Percentiles rank a stretch among this genome's conserved stretches.
Evolutionary conservation across 2,888 invertebrate species (phyloP).

Genomic region (Phyllotreta striolata): DNA sequence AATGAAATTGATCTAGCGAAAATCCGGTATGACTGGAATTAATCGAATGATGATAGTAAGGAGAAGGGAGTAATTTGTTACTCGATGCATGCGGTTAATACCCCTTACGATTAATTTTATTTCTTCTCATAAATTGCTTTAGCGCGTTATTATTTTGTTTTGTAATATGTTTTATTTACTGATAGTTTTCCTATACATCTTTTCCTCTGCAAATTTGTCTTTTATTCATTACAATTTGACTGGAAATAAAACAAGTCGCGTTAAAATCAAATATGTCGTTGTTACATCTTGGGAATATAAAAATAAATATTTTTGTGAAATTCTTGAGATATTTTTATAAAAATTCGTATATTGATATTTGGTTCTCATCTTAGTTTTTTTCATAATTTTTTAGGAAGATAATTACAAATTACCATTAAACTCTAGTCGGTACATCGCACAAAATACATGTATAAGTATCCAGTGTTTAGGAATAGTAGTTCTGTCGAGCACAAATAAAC

Average conservation of each 20-base stretch:
- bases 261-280: no score
- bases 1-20: background rate
- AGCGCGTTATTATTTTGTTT: no score
- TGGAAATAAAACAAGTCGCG: background rate
- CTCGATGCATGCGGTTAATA: no score
- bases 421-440: conserved; percentile 13
- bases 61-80: no score
- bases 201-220: no score
- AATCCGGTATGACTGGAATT: no score
- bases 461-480: background rate
- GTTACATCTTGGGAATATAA: background rate
- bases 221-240: conserved; percentile 4
- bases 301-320: background rate
- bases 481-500: background rate
- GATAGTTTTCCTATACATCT: no score
- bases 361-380: background rate
- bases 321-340: conserved; percentile 11
- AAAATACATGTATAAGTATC: conserved; percentile 7
- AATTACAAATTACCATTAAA: background rate
- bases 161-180: no score
- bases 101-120: no score
- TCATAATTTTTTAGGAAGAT: no score
- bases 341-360: background rate
- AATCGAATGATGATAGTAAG: no score
- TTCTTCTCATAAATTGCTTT: no score